Conservation (phyloP, 2,888 invertebrate genomes). For the Ceraclea dissimilis region DNA sequence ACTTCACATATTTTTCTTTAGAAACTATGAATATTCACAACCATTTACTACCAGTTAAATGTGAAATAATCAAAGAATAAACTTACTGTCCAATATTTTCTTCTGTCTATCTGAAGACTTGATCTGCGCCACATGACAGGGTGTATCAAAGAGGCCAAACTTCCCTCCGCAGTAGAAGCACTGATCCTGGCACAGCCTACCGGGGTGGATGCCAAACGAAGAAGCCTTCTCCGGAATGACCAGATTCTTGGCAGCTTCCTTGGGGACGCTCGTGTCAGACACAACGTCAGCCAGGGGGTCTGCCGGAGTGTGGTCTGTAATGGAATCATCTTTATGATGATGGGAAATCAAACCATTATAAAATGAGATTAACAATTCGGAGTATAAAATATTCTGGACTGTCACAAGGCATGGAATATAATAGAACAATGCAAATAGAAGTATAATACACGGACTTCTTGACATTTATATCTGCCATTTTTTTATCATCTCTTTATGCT, state of each 20-base stretch:
- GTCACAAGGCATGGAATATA: too few species aligned
- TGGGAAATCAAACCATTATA: background rate
- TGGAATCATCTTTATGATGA: constrained; percentile 1
- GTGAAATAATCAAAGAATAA: background rate
- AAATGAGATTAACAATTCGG: too few species aligned
- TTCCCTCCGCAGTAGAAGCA: constrained; percentile 84
- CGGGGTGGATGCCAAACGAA: constrained; percentile 81
- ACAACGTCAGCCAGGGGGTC: constrained; percentile 35
- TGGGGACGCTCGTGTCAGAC: constrained; percentile 38
- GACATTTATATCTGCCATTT: too few species aligned
- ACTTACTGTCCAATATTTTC: constrained; percentile 68
- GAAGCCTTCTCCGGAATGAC: constrained; percentile 85
- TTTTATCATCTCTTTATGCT: too few species aligned
- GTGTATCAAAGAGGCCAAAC: constrained; percentile 79
- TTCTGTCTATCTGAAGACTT: constrained; percentile 75
- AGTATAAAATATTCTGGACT: constrained; percentile 6
- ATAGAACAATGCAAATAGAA: too few species aligned
- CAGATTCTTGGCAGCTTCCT: constrained; percentile 52
- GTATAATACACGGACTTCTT: too few species aligned
- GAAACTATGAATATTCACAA: too few species aligned
- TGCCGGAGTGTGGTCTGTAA: constrained; percentile 23
- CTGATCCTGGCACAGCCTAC: constrained; percentile 72
- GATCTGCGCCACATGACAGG: constrained; percentile 81
- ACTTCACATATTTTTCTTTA: too few species aligned
- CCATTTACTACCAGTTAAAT: too few species aligned